These are phyloP conservation scores for Caenorhabditis imperialis DNA, from an alignment of 2,888 invertebrate species.

Conservation along the genomic window DNA sequence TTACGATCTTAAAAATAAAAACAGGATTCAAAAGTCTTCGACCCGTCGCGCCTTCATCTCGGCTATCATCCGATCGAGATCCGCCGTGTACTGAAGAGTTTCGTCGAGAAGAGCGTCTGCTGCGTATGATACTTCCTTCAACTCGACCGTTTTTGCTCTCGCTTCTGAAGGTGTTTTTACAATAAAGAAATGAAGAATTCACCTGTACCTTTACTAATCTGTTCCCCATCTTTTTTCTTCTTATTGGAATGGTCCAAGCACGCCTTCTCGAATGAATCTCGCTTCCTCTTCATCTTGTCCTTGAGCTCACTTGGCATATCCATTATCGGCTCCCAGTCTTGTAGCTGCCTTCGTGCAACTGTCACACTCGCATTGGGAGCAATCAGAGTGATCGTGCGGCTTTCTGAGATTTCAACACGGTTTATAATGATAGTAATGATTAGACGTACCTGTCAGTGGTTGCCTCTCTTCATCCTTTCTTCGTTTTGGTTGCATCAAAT, in stretches of 20 bases:
- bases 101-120: constrained; percentile 38
- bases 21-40: constrained; percentile 9
- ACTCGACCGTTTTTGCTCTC: constrained; percentile 5
- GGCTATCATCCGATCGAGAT: constrained; percentile 32
- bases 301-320: constrained; percentile 40
- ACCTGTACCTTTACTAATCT: constrained; percentile 19
- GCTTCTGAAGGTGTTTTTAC: constrained; percentile 27
- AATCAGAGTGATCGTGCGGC: constrained; percentile 1
- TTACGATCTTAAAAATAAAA: not conserved
- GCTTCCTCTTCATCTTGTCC: constrained; percentile 40
- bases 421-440: not conserved
- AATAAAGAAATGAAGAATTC: not conserved
- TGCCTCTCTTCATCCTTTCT: constrained; percentile 7
- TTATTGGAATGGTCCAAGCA: constrained; percentile 29
- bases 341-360: constrained; percentile 40
- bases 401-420: constrained; percentile 2
- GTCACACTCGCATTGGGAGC: constrained; percentile 3
- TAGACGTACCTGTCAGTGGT: not conserved
- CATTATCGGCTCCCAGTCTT: constrained; percentile 28
- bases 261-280: constrained; percentile 44
- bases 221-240: constrained; percentile 31
- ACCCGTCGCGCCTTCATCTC: constrained; percentile 33
- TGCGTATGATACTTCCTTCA: constrained; percentile 13
- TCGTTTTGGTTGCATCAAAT: constrained; percentile 17
- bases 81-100: constrained; percentile 22